Evolutionary conservation across 2,113 vertebrate species (phyloP).

Genomic region (Sylvicapra grimmia): DNA sequence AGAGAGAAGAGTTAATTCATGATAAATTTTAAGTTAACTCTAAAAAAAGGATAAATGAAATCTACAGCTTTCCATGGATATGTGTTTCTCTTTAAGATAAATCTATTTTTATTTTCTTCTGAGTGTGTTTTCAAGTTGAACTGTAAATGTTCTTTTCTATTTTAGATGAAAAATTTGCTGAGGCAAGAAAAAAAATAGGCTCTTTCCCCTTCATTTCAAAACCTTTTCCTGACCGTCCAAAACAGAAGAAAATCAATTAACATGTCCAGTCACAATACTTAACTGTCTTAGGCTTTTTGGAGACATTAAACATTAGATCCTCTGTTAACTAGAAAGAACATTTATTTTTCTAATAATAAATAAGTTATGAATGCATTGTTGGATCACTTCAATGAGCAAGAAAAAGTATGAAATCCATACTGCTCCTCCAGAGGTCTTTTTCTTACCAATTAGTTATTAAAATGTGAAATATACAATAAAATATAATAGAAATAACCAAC

Average conservation of each 20-base stretch:
- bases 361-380: background rate
- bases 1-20: background rate
- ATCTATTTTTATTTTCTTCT: background rate
- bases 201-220: background rate
- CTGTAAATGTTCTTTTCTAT: background rate
- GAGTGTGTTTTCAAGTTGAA: background rate
- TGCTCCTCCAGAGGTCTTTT: background rate
- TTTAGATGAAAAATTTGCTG: background rate
- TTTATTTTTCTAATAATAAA: background rate
- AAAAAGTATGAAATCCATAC: background rate
- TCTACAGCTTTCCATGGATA: background rate
- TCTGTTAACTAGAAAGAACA: background rate
- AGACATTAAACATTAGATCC: background rate
- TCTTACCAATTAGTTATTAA: background rate
- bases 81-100: background rate
- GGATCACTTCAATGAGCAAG: background rate
- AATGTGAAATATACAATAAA: background rate
- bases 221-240: background rate
- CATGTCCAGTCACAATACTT: background rate
- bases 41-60: background rate
- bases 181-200: background rate
- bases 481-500: background rate
- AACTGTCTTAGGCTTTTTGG: background rate
- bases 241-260: background rate
- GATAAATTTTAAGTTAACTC: background rate